These are phyloP conservation scores for Grantiella picta DNA, from an alignment of 2,113 vertebrate genomes.

Conservation along the genomic window DNA sequence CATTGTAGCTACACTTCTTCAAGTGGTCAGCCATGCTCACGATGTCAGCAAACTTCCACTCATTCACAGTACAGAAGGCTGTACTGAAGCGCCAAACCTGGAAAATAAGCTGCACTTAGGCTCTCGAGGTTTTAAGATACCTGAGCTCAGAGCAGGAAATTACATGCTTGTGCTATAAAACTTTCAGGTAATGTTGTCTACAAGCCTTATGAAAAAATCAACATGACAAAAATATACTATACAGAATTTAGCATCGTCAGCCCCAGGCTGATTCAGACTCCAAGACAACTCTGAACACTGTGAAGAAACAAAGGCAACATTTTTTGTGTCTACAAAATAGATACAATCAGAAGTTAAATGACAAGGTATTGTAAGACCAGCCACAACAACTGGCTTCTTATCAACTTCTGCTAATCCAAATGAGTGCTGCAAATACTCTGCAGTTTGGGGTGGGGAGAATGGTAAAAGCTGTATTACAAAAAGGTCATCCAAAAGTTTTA, in stretches of 20 bases:
- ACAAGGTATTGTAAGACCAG: not conserved
- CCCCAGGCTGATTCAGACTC: not conserved
- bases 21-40: constrained; percentile 97
- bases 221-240: not conserved
- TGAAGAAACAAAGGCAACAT: not conserved
- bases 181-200: not conserved
- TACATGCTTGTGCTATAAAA: not conserved
- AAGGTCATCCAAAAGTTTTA: not conserved
- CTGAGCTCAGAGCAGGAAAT: not conserved
- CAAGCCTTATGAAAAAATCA: not conserved
- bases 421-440: not conserved
- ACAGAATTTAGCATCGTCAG: not conserved
- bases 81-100: constrained; percentile 98
- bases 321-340: not conserved
- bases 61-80: constrained; percentile 89
- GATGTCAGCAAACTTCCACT: constrained; percentile 92
- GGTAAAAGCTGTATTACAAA: not conserved
- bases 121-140: not conserved
- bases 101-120: constrained; percentile 60
- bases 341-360: not conserved
- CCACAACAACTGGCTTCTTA: not conserved
- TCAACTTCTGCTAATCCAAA: not conserved
- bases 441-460: not conserved
- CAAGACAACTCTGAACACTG: not conserved
- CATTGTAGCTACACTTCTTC: constrained; percentile 90